Conservation (phyloP, 35 echinoderm and acorn worm genomes). For the Stichopus chloronotus region DNA sequence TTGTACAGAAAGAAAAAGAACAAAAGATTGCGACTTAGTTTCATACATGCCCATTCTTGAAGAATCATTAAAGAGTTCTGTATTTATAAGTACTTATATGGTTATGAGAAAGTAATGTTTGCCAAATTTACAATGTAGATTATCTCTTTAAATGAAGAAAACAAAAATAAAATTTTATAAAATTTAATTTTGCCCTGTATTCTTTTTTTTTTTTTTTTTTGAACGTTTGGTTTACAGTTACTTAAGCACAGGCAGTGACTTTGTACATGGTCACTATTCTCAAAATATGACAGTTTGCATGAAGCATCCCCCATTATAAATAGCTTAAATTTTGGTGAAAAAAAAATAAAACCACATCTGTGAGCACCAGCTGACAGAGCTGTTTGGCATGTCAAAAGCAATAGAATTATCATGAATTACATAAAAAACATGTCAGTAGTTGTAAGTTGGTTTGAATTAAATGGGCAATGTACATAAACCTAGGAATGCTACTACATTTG, state of each 20-base stretch:
- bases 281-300: no score
- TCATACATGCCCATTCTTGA: not conserved
- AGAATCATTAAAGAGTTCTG: not conserved
- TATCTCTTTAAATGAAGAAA: not conserved
- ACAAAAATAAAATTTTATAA: not conserved
- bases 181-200: not conserved
- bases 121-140: not conserved
- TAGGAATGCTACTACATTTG: no score
- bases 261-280: not conserved
- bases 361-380: no score
- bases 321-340: no score
- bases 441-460: no score
- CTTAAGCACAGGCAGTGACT: slow-evolving; percentile 12
- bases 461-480: no score
- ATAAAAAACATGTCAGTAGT: no score
- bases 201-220: not conserved
- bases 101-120: not conserved
- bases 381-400: no score
- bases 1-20: not conserved
- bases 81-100: not conserved
- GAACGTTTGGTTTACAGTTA: not conserved
- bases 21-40: not conserved
- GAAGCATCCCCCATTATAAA: no score
- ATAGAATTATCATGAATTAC: no score
- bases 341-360: no score